phyloP scores from a whole-genome alignment of 2,888 invertebrate species.

The Protodeltote pygarga region DNA sequence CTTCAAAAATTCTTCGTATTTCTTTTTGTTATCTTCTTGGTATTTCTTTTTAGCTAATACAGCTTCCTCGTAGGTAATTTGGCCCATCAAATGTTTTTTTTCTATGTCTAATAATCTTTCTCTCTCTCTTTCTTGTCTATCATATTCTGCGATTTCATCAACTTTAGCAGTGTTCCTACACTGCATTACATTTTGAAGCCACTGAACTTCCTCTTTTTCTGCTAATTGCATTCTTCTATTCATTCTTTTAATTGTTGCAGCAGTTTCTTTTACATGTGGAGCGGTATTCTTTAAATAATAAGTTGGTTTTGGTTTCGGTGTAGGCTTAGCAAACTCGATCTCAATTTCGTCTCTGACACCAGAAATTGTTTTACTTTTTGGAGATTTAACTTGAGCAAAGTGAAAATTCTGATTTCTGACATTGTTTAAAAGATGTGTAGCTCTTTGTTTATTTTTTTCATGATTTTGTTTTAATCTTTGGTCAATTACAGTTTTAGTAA shows the following conservation, averaged over 20 bases:
- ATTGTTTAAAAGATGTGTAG: slow-evolving; percentile 63
- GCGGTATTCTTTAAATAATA: slow-evolving; percentile 38
- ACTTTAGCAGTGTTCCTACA: slow-evolving; percentile 75
- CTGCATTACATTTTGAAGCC: slow-evolving; percentile 80
- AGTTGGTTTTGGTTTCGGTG: slow-evolving; percentile 52
- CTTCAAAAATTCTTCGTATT: slow-evolving; percentile 80
- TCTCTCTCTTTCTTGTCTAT: slow-evolving; percentile 78
- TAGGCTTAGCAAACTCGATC: slow-evolving; percentile 48
- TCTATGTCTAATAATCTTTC: slow-evolving; percentile 84
- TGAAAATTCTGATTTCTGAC: slow-evolving; percentile 66
- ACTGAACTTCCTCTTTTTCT: slow-evolving; percentile 78
- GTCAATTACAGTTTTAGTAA: slow-evolving; percentile 73
- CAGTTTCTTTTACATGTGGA: slow-evolving; percentile 77
- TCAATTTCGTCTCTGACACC: slow-evolving; percentile 63
- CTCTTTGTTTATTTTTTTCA: slow-evolving; percentile 73
- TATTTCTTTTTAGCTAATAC: slow-evolving; percentile 84
- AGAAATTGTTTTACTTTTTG: slow-evolving; percentile 59
- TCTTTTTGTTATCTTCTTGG: slow-evolving; percentile 79
- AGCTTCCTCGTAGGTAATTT: slow-evolving; percentile 87
- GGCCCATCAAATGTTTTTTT: slow-evolving; percentile 86
- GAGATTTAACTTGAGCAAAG: slow-evolving; percentile 66
- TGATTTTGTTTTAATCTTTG: slow-evolving; percentile 66
- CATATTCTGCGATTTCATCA: slow-evolving; percentile 75
- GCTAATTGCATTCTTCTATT: slow-evolving; percentile 76
- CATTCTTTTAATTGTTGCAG: slow-evolving; percentile 82